phyloP scores from a whole-genome alignment of 1,140 invertebrate genomes.

The Calephelis virginiensis region DNA sequence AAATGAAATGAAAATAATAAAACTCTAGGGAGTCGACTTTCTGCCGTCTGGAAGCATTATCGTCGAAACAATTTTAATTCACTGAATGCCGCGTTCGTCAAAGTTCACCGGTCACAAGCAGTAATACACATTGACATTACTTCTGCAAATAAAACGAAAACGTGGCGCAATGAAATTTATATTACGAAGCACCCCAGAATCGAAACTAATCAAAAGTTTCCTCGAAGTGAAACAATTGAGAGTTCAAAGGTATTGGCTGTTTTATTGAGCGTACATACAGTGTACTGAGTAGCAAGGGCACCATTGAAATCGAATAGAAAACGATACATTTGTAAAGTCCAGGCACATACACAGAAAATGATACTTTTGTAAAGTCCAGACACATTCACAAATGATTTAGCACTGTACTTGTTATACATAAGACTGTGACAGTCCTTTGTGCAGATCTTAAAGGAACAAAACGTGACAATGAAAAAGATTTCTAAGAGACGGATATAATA shows the following conservation, averaged over 20 bases:
- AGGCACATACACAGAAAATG: no score
- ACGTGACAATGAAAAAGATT: no score
- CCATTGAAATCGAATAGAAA: no score
- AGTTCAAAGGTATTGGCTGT: constrained; percentile 40
- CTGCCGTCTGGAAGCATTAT: constrained; percentile 26
- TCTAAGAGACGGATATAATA: no score
- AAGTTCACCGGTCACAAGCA: constrained; percentile 28
- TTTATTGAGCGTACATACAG: constrained; percentile 48
- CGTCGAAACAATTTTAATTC: constrained; percentile 47
- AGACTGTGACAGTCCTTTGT: no score
- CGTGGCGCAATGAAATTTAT: constrained; percentile 12
- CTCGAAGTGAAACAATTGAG: constrained; percentile 27
- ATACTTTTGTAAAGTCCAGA: no score
- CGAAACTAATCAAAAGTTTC: constrained; percentile 57
- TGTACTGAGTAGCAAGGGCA: neutral
- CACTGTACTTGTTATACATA: no score
- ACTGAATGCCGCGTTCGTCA: constrained; percentile 37
- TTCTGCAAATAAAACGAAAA: constrained; percentile 21
- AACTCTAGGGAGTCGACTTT: constrained; percentile 19
- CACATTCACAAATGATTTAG: no score
- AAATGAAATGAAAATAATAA: constrained; percentile 35
- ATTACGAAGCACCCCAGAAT: constrained; percentile 30
- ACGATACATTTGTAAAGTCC: no score
- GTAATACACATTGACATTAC: constrained; percentile 1
- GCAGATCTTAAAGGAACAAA: no score